A percentile compares a stretch with the other conserved stretches of the same genome.
These are phyloP conservation scores for Metopolophium dirhodum DNA, from an alignment of 1,140 invertebrate genomes.

Conservation along the genomic window DNA sequence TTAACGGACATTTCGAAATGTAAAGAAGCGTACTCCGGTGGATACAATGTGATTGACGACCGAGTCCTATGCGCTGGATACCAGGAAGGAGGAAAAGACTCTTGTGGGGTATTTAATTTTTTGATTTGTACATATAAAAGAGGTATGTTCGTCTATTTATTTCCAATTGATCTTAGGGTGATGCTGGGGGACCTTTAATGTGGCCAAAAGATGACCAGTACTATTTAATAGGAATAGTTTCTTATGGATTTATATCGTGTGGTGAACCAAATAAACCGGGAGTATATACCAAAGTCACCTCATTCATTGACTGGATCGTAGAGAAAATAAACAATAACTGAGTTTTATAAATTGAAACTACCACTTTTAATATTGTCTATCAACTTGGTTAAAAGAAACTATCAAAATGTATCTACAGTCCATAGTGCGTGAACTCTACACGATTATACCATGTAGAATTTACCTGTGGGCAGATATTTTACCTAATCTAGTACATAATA, in stretches of 20 bases:
- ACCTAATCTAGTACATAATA: too few species aligned
- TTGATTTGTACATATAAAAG: not conserved
- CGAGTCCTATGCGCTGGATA: conserved; percentile 50
- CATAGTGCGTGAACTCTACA: too few species aligned
- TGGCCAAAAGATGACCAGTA: conserved; percentile 71
- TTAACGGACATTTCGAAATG: conserved; percentile 68
- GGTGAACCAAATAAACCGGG: conserved; percentile 76
- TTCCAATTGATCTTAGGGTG: conserved; percentile 67
- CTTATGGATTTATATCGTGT: conserved; percentile 73
- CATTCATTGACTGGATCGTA: conserved; percentile 78
- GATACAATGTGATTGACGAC: conserved; percentile 47
- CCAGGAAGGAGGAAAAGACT: conserved; percentile 23
- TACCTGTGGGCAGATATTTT: too few species aligned
- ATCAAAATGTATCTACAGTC: too few species aligned
- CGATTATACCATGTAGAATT: too few species aligned
- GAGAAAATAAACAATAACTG: conserved; percentile 61
- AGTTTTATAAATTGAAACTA: not conserved
- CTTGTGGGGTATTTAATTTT: conserved; percentile 31
- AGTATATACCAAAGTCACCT: conserved; percentile 80
- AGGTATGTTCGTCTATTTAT: too few species aligned
- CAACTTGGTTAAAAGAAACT: not conserved
- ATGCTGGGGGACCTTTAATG: conserved; percentile 87
- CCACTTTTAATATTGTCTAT: not conserved
- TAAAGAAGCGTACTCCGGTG: not conserved
- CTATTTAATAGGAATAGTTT: conserved; percentile 77